Evolutionary conservation across 2,888 invertebrate genomes (phyloP), one percentile per base, ranked within the genome.

Genomic region (Nephrocerus scutellatus): DNA sequence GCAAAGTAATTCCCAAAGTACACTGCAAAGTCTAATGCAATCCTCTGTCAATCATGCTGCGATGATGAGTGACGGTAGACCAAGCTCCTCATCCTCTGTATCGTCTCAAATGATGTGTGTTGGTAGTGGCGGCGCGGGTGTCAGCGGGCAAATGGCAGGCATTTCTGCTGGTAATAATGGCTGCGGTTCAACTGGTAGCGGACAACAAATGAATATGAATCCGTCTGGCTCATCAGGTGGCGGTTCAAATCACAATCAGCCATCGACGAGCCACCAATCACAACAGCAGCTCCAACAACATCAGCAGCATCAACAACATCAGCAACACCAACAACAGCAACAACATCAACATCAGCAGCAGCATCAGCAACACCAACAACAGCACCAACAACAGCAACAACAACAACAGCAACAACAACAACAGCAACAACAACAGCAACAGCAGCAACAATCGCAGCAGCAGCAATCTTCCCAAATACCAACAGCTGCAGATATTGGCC

Each of bases 401-500:
- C 48, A 46, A 4, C 52, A 54, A 9, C 57, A 54, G 10, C 53
- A 50, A 5, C 53, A 51, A 6, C 54, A 52, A 16, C 56, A 50
- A 15, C 50, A 49, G 8, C 49, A 47, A 4, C 48, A 47, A 15
- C 55, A 47, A 21, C 50, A 50, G 13, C 45, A 46, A 28, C 38
- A 43, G 31, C 48, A 47, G 36, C 51, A 48, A 35, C 43, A 46
- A 30, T 41, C 44, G 32, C 44, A 46, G 20, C 47, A 43, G 38
- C 45, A 47, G 35, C 37, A 44, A 45, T 38, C 39, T 39, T 47
- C 50, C 51, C 67, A 67, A 47, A 66, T 68, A 60, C 66, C 69
- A 53, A 62, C 68, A 23, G 67, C 68, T 37, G 69, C 69, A 47
- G 69, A 69, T 56, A 68, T 69, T 39, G 62, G 63, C 48, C 55